phyloP scores from a whole-genome alignment of 2,113 vertebrate genomes.

The Anthoscopus minutus region DNA sequence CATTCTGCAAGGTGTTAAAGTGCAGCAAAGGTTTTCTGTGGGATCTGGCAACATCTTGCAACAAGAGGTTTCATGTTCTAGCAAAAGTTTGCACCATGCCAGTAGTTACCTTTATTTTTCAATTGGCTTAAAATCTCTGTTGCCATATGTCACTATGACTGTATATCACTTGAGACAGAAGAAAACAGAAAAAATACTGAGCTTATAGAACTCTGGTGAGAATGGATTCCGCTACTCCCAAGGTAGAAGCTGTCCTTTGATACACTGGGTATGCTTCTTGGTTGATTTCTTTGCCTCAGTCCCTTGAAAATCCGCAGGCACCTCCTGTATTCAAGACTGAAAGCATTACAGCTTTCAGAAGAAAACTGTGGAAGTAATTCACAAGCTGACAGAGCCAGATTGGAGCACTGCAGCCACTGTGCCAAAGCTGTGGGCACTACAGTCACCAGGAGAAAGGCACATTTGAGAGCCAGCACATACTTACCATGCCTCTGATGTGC shows the following conservation, averaged over 20 bases:
- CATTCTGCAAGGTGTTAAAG: neutral
- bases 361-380: constrained; percentile 36
- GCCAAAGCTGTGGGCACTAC: neutral
- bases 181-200: neutral
- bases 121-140: neutral
- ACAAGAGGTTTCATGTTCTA: neutral
- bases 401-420: neutral
- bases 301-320: neutral
- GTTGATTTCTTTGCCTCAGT: neutral
- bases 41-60: neutral
- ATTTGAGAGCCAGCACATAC: neutral
- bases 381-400: constrained; percentile 7
- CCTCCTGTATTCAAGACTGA: neutral
- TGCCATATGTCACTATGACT: neutral
- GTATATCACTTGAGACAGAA: neutral
- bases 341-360: neutral
- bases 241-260: neutral
- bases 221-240: neutral
- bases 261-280: neutral
- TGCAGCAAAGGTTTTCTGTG: neutral
- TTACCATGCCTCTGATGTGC: accelerated
- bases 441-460: neutral
- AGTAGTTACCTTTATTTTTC: neutral
- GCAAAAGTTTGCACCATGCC: neutral
- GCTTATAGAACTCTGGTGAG: neutral